phyloP scores from a whole-genome alignment of 2,797 vertebrate species.

The Chaunax sp. region DNA sequence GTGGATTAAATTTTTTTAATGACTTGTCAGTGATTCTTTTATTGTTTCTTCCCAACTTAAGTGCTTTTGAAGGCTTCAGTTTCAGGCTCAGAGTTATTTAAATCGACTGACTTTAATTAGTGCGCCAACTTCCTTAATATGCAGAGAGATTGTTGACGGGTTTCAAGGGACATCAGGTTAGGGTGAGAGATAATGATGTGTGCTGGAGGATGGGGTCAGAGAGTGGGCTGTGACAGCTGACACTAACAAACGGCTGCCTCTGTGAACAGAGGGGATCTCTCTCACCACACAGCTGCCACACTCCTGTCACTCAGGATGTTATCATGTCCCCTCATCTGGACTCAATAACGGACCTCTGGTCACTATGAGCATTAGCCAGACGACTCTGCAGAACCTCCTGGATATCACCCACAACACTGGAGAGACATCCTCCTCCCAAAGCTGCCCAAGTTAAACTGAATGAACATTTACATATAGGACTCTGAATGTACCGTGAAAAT shows the following conservation, averaged over 20 bases:
- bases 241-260: conserved; percentile 70
- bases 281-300: conserved; percentile 59
- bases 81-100: neutral
- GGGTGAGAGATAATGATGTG: conserved; percentile 63
- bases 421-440: no score
- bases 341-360: conserved; percentile 46
- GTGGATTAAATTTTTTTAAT: no score
- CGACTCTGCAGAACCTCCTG: no score
- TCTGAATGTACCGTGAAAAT: no score
- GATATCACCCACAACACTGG: no score
- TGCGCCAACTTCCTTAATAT: conserved; percentile 8
- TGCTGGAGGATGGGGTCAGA: conserved; percentile 52
- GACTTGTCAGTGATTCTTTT: neutral
- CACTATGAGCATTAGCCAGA: conserved; percentile 33
- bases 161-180: conserved; percentile 52
- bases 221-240: conserved; percentile 69
- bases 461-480: no score
- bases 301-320: conserved; percentile 72
- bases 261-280: conserved; percentile 51
- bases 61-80: neutral
- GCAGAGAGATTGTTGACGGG: conserved; percentile 31
- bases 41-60: neutral
- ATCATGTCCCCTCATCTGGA: conserved; percentile 66
- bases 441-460: no score
- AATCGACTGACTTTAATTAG: neutral